phyloP scores from a whole-genome alignment of 2,888 invertebrate species.

The Nephrotoma guestfalica region DNA sequence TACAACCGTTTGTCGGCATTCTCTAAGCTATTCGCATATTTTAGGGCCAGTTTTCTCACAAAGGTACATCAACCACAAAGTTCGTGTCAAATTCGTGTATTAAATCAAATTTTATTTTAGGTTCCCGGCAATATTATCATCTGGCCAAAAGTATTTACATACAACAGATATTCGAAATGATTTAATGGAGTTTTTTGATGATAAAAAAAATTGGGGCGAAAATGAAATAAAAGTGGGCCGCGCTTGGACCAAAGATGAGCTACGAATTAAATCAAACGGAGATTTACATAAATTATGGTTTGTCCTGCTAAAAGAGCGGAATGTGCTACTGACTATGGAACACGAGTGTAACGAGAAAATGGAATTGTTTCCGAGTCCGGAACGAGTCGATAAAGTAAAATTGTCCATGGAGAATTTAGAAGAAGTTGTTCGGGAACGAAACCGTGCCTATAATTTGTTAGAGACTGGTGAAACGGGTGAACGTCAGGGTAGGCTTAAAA shows the following conservation, averaged over 20 bases:
- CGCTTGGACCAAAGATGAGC: constrained; percentile 77
- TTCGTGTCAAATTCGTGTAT: background rate
- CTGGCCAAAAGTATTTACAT: background rate
- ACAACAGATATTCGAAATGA: constrained; percentile 33
- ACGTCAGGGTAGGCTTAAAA: constrained; percentile 44
- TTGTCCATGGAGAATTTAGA: constrained; percentile 92
- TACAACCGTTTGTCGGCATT: background rate
- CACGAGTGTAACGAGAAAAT: constrained; percentile 53
- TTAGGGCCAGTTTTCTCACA: background rate
- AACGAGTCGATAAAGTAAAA: constrained; percentile 80
- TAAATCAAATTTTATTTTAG: background rate
- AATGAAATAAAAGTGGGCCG: constrained; percentile 64
- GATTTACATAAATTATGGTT: constrained; percentile 97
- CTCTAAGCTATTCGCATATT: background rate
- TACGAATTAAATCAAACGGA: constrained; percentile 84
- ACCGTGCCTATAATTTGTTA: constrained; percentile 72
- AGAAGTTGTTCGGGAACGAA: constrained; percentile 78
- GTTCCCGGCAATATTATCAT: background rate
- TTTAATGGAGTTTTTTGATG: constrained; percentile 83
- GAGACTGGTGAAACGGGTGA: constrained; percentile 83
- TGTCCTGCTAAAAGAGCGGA: constrained; percentile 79
- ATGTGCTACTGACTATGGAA: constrained; percentile 96
- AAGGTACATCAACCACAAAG: background rate
- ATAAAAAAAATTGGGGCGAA: constrained; percentile 68
- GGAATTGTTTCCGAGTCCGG: constrained; percentile 74